phyloP scores from a whole-genome alignment of 2,888 invertebrate species.

The Dasysyrphus tricinctus region DNA sequence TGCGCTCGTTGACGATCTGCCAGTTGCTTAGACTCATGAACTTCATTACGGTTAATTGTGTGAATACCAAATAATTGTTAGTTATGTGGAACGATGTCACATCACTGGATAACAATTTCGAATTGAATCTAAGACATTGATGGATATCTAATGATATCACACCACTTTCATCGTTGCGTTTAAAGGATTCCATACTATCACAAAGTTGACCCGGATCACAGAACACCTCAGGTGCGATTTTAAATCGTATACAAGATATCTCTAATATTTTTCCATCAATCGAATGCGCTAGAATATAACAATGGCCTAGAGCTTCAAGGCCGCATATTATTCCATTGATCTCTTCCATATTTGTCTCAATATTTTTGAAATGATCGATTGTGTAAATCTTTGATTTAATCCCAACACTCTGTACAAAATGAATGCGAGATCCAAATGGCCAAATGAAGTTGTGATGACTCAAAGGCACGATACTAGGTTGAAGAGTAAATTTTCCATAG shows the following conservation, averaged over 20 bases:
- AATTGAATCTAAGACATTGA: constrained; percentile 80
- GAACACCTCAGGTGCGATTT: background rate
- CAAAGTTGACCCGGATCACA: constrained; percentile 37
- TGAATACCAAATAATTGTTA: constrained; percentile 82
- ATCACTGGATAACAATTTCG: constrained; percentile 79
- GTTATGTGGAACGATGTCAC: constrained; percentile 83
- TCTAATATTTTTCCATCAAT: constrained; percentile 41
- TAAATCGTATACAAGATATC: background rate
- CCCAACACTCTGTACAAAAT: constrained; percentile 33
- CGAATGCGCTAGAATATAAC: constrained; percentile 24
- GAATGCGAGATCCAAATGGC: background rate
- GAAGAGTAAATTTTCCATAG: background rate
- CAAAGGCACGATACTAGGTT: constrained; percentile 1
- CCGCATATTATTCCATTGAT: constrained; percentile 29
- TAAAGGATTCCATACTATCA: constrained; percentile 39
- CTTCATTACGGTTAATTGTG: constrained; percentile 81
- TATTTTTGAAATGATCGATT: background rate
- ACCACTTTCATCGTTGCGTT: constrained; percentile 35
- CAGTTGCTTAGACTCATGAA: constrained; percentile 82
- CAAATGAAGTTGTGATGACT: constrained; percentile 40
- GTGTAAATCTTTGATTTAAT: constrained; percentile 19
- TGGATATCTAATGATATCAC: constrained; percentile 79
- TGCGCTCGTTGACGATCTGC: constrained; percentile 84
- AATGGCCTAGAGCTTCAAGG: background rate
- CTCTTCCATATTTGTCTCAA: background rate